A percentile compares a stretch with the other conserved stretches of the same genome.
Evolutionary conservation across 1,140 invertebrate genomes (phyloP).

Genomic region (Formica exsecta): DNA sequence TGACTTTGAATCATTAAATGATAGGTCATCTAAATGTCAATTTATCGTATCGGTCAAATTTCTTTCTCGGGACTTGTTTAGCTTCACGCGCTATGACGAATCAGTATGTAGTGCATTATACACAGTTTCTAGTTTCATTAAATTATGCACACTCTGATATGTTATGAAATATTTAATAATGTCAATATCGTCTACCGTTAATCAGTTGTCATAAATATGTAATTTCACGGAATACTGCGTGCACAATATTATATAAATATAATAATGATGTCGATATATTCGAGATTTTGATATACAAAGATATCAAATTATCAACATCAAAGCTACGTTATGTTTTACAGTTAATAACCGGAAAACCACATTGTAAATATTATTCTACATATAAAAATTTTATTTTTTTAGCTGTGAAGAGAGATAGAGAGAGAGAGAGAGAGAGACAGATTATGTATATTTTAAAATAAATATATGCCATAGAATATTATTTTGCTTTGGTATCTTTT

Average conservation of each 20-base stretch:
- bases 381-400: neutral
- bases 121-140: neutral
- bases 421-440: neutral
- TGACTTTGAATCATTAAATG: neutral
- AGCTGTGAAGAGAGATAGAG: neutral
- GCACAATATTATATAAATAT: constrained; percentile 14
- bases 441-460: neutral
- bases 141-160: constrained; percentile 28
- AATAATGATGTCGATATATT: neutral
- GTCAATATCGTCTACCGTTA: neutral
- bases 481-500: neutral
- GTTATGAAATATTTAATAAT: constrained; percentile 26
- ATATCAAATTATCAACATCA: neutral
- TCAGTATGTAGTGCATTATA: neutral
- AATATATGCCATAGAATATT: constrained; percentile 1
- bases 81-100: neutral
- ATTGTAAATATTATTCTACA: neutral
- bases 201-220: constrained; percentile 18
- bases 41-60: constrained; percentile 1
- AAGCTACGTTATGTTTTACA: neutral
- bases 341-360: neutral
- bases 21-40: constrained; percentile 6
- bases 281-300: neutral
- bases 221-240: neutral
- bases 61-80: neutral